Conservation (phyloP, 1,140 invertebrate genomes). For the Aphis craccivora region DNA sequence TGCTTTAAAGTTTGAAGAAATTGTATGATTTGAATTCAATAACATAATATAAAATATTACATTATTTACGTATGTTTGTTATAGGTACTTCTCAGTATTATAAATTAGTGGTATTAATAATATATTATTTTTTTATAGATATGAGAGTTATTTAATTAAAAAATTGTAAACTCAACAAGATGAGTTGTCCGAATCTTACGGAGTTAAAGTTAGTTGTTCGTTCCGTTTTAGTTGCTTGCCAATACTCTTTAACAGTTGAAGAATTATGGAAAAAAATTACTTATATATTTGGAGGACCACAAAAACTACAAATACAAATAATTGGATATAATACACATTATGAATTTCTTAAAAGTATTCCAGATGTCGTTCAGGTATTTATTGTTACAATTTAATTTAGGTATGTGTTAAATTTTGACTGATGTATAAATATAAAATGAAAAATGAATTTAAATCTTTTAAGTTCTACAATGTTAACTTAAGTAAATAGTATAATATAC, state of each 20-base stretch:
- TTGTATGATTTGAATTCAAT: neutral
- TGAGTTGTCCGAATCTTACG: neutral
- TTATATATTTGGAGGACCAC: neutral
- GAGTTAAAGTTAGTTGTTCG: neutral
- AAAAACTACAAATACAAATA: neutral
- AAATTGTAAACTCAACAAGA: neutral
- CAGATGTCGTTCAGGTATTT: constrained; percentile 30
- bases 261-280: constrained; percentile 18
- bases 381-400: neutral
- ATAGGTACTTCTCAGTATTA: too few relatives aligned
- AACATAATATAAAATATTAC: neutral
- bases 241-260: neutral
- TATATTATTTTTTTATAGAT: neutral
- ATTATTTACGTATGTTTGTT: too few relatives aligned
- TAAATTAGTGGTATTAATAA: too few relatives aligned
- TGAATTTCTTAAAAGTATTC: constrained; percentile 31
- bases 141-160: neutral
- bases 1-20: neutral
- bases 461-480: too few relatives aligned
- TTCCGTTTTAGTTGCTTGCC: neutral
- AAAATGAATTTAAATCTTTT: neutral
- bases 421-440: neutral
- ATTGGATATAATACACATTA: neutral
- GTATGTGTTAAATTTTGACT: neutral
- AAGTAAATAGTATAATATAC: neutral